A percentile compares a stretch with the other conserved stretches of the same genome.
Conservation (phyloP, 23 tunicate species). For the Trididemnum clinides region DNA sequence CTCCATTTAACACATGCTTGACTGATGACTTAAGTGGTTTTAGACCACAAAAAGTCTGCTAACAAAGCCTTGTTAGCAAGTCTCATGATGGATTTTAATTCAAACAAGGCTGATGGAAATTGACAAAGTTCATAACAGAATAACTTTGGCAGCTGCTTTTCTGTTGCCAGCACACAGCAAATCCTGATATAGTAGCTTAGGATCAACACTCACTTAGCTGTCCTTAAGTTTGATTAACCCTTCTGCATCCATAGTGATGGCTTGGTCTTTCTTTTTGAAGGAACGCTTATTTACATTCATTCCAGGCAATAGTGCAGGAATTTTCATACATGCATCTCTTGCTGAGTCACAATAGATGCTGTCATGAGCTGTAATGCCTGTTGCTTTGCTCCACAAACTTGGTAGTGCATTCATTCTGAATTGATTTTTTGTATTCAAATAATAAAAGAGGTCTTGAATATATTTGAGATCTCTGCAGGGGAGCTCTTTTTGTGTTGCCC, state of each 20-base stretch:
- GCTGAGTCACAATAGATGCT: constrained; percentile 11
- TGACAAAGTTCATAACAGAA: constrained; percentile 10
- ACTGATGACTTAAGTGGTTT: background rate
- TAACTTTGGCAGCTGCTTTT: background rate
- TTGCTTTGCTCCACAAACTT: background rate
- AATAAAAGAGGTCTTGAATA: background rate
- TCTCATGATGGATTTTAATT: constrained; percentile 5
- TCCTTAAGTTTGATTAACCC: background rate
- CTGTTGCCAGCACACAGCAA: constrained; percentile 11
- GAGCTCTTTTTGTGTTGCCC: constrained; percentile 15
- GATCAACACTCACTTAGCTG: background rate
- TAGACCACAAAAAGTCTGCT: constrained; percentile 12
- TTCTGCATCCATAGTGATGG: background rate
- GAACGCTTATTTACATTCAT: background rate
- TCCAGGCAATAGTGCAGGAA: constrained; percentile 16
- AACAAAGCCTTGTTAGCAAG: background rate
- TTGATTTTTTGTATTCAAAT: background rate
- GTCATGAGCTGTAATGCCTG: constrained; percentile 13
- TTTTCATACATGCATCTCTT: constrained; percentile 5
- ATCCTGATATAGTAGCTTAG: background rate
- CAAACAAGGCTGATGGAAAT: constrained; percentile 18
- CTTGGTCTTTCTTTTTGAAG: constrained; percentile 10
- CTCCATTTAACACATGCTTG: background rate
- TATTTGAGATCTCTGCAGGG: background rate
- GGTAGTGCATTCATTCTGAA: background rate